phyloP scores from a whole-genome alignment of 2,113 vertebrate genomes.

The Synodontis membranacea region DNA sequence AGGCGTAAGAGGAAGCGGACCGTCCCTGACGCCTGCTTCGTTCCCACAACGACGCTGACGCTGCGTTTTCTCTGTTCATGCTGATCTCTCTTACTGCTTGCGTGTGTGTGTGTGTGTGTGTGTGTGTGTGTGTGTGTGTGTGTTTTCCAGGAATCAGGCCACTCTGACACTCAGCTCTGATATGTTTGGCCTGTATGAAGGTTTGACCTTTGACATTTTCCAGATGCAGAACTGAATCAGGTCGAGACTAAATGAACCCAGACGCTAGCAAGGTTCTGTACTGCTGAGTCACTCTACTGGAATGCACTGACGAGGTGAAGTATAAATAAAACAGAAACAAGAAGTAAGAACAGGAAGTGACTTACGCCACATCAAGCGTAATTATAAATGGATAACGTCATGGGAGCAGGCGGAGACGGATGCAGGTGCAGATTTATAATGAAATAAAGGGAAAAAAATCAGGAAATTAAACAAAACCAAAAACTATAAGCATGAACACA shows the following conservation, averaged over 20 bases:
- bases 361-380: background rate
- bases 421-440: no score
- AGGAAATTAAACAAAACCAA: no score
- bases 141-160: background rate
- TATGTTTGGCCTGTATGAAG: background rate
- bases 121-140: background rate
- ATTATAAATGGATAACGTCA: background rate
- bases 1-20: background rate
- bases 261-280: background rate
- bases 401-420: no score
- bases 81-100: background rate
- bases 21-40: background rate
- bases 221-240: background rate
- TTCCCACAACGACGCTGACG: background rate
- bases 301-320: no score
- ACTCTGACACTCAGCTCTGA: background rate
- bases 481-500: no score
- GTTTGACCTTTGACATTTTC: background rate
- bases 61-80: background rate
- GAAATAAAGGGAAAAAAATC: no score
- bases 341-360: background rate
- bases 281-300: no score
- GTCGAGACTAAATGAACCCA: background rate
- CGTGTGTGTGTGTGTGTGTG: background rate
- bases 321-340: background rate